These are phyloP conservation scores for Gallinago nigripennis DNA, from an alignment of 2,797 vertebrate species.

Conservation along the genomic window DNA sequence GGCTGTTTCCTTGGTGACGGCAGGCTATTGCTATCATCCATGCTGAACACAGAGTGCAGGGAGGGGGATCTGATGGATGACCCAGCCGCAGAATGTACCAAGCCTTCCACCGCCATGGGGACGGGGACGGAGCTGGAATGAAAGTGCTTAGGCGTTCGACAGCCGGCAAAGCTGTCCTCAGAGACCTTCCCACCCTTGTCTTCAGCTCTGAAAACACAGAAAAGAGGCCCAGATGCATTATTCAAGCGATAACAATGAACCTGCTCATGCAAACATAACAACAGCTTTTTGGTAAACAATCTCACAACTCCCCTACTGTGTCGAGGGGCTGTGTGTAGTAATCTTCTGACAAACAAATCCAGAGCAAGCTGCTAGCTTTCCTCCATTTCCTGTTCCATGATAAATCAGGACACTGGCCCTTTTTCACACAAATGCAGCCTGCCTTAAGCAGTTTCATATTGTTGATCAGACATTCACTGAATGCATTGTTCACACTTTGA, in stretches of 20 bases:
- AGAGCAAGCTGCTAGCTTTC: slow-evolving; percentile 43
- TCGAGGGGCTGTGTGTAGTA: neutral
- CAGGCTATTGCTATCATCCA: slow-evolving; percentile 80
- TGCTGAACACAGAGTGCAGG: slow-evolving; percentile 83
- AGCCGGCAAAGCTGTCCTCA: slow-evolving; percentile 75
- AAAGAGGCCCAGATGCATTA: slow-evolving; percentile 61
- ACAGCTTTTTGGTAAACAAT: slow-evolving; percentile 58
- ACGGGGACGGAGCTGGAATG: slow-evolving; percentile 83
- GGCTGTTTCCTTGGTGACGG: slow-evolving; percentile 96
- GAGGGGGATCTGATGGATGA: slow-evolving; percentile 84
- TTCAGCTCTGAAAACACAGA: slow-evolving; percentile 78
- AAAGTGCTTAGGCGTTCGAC: slow-evolving; percentile 80
- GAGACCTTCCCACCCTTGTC: slow-evolving; percentile 81
- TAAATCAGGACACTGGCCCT: neutral
- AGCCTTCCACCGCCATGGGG: slow-evolving; percentile 82
- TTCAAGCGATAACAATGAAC: slow-evolving; percentile 50
- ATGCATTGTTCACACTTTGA: slow-evolving; percentile 72
- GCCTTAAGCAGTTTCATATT: slow-evolving; percentile 23
- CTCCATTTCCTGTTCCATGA: slow-evolving; percentile 41
- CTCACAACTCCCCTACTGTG: slow-evolving; percentile 46
- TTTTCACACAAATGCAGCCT: slow-evolving; percentile 18
- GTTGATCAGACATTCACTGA: slow-evolving; percentile 40
- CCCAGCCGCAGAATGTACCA: slow-evolving; percentile 77
- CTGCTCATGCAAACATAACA: slow-evolving; percentile 59
- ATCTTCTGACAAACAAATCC: slow-evolving; percentile 41